Evolutionary conservation across 2,888 invertebrate genomes (phyloP), one percentile per base, ranked within the genome.

Genomic region (Choristoneura rosaceana): DNA sequence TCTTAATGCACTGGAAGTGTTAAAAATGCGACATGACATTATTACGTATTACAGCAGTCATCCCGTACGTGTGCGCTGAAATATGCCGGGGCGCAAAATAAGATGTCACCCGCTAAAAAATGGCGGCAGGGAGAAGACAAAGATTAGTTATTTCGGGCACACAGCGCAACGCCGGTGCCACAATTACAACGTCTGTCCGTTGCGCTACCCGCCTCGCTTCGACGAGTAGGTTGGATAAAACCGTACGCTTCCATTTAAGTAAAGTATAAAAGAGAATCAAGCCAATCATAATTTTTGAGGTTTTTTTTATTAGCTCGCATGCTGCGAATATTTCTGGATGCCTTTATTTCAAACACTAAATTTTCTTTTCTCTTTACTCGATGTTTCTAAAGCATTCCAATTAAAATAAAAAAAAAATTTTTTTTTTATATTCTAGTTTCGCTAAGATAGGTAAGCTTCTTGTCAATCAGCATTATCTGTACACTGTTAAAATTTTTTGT

Each of bases 61-160:
- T 82, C 79, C 75, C 76, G 78, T 78, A 82, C 80, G 80, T 80
- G 81, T 77, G 77, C 78, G 74, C 77, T 78, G 79, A 82, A 86
- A 87, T 87, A 85, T 86, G 83, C 81, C 78, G 79, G 79, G 75
- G 77, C 81, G 82, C 84, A 83, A 89, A 88, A 90, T 89, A 88
- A 87, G 87, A 84, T 88, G 88, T 89, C 87, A 87, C 82, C 82
- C 74, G 80, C 76, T 86, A 88, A 90, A 88, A 89, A 87, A 87
- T 87, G 84, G 83, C 80, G 79, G 76, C 76, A 73, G 76, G 78
- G 76, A 78, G 79, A 85, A 82, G 86, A 71, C 67, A 84, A 83
- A 86, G 84, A 87, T 87, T 89, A 87, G 86, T 86, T 88, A 86
- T 85, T 84, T 86, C 82, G 81, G 77, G 82, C 80, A 80, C 82